Base-by-base conservation (phyloP, 2,888 invertebrate genomes). In the Drosophila multiciliata region DNA sequence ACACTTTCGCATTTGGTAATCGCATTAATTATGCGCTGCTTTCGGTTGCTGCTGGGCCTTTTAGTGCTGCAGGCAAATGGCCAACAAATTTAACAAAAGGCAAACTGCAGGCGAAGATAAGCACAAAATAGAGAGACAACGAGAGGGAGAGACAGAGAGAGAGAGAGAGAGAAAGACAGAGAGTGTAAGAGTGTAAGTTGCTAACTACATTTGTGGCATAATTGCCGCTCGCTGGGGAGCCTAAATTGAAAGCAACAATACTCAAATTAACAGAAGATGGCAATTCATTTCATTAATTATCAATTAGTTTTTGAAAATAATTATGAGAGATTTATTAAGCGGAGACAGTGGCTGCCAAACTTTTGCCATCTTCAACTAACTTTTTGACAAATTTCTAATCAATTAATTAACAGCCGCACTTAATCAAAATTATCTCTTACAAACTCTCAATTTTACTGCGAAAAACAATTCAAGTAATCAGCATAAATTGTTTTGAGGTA, bases 261-360 rank as follows among this genome's bases (percentile, higher is more conserved):
- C 58, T 74, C 50, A 70, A 66, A 68, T 72, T 59, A 63, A 72
- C 68, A 75, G 58, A 63, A 74, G 80, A 77, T 71, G 82, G 60
- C 73, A 78, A 83, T 84, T 84, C 70, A 80, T 85, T 85, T 85
- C 78, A 89, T 87, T 83, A 89, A 89, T 89, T 83, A 89, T 89
- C 87, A 88, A 89, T 87, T 87, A 89, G 82, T 87, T 86, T 81
- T 81, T 80, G 87, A 87, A 84, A 87, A 83, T 86, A 72, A 86
- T 87, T 80, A 80, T 82, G 69, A 62, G 66, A 70, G 68, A 78
- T 86, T 84, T 78, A 81, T 86, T 68, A 73, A 69, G 72, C 78
- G 80, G 53, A 78, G 53, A 64, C 9, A 55, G 53, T 50, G 57
- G 57, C 40, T 58, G 63, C 58, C 64, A 66, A 75, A 74, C 54